Evolutionary conservation across 64 coral and sea anemone genomes (phyloP), one percentile per base, ranked within the genome.

Genomic region (Platygyra sinensis): DNA sequence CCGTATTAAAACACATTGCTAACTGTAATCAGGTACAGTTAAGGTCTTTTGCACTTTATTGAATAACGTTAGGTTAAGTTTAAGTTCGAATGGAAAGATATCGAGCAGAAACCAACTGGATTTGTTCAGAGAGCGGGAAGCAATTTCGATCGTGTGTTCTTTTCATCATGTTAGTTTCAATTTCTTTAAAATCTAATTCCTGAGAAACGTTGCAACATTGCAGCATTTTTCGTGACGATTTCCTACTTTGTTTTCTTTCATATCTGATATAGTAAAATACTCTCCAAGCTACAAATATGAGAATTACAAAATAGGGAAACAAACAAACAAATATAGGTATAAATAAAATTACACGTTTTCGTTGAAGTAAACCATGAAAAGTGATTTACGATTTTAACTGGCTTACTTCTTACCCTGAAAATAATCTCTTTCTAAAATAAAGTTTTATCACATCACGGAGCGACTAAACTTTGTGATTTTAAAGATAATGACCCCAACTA

Each of bases 211-310:
- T 69, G 65, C 10, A 69, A 69, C 65, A n/a, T 77, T 52, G 74
- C 24, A 77, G 49, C 16, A 77, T n/a, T 77, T 77, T 77, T 77
- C 74, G 74, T 77, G 74, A 46, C 18, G 20, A 11, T 77, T 39
- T 20, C 74, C 74, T 77, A 50, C 6, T 77, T 77, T 52, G 19
- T 31, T 73, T 73, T 73, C 27, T 32, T 50, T 50, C 42, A 5
- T 46, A 46, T 49, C 74, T 46, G 18, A 42, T 10, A 49, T 22
- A 42, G 30, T 49, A 50, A 36, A 25, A 55, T 29, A 80, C 20
- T 27, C 9, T 16, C 10, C 12, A 13, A 57, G 15, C 54, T 57
- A 57, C 15, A 57, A 57, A 14, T 57, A 57, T 15, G 10, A 16
- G 8, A 25, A 27, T 14, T 57, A 57, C 2, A 12, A 57, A 16